Conservation (phyloP, 2,797 vertebrate genomes). For the Coregonus ussuriensis region DNA sequence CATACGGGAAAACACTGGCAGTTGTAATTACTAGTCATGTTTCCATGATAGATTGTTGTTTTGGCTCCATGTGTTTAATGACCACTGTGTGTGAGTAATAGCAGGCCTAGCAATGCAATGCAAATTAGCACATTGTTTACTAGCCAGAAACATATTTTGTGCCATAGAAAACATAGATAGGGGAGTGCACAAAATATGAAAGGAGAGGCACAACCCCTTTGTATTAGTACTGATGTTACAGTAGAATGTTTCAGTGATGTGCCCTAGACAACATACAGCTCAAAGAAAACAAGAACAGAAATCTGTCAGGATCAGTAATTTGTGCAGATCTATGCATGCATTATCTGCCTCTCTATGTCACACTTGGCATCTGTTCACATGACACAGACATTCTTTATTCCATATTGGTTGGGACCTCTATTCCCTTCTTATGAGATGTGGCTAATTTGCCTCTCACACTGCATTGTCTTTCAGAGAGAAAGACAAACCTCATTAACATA, state of each 20-base stretch:
- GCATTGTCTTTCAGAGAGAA: neutral
- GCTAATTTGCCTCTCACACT: neutral
- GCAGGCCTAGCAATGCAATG: neutral
- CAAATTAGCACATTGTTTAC: neutral
- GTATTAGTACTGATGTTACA: neutral
- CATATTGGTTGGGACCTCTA: neutral
- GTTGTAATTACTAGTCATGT: neutral
- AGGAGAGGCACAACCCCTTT: neutral
- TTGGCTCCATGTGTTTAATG: neutral
- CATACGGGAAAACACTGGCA: neutral
- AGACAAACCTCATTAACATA: neutral
- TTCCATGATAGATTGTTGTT: neutral
- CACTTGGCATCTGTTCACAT: slow-evolving; percentile 1
- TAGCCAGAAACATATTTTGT: neutral
- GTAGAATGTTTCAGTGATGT: neutral
- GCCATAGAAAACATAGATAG: neutral
- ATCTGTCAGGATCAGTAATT: neutral
- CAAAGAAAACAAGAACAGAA: neutral
- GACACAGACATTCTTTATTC: neutral
- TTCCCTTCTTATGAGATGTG: neutral
- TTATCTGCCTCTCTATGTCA: neutral
- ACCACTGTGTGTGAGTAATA: neutral
- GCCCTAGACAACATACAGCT: neutral
- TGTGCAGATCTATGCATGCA: neutral
- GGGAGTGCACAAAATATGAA: neutral